Base-by-base conservation (phyloP, 1,140 invertebrate genomes). In the Spodoptera litura region DNA sequence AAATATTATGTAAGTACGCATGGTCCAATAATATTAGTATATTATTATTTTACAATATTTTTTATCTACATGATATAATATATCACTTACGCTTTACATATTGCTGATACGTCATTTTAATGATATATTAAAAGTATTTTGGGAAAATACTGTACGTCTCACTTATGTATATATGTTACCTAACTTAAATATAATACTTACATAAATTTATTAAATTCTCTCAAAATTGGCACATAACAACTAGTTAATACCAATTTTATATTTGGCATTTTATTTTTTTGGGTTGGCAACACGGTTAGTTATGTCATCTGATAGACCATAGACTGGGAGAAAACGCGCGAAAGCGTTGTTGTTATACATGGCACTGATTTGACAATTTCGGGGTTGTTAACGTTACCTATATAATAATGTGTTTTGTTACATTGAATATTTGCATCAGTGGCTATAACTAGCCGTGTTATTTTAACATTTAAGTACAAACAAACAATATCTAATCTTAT, bases 151-250 rank as follows among this genome's bases (percentile, higher is more conserved):
- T 81, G 78, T 72, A 75, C 80, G 72, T 58, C 75, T 83, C 66
- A 82, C 78, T 78, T 78, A 75, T 44, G 35, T 78, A 72, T 35
- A 70, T 73, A 25, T 11, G 12, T 61, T 64, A 81, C 73, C 38
- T 82, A 79, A 68, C 59, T 81, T 86, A 82, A 81, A 70, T 71
- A 75, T 68, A 52, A 62, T 44, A 59, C 52, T 51, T 77, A 81
- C 15, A 78, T 80, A 78, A 83, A 71, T 62, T 84, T 82, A 86
- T 87, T 90, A 92, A 90, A 89, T 89, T 92, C 86, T 87, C 85
- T 89, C 87, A 85, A 86, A 88, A 83, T 93, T 93, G 92, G 92
- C 92, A 93, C 92, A 87, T 89, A 89, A 85, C 81, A 64, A 79
- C 83, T 84, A 87, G 59, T 75, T 25, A 74, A 76, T 81, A 83